Conservation (phyloP, 2,888 invertebrate species). For the Tipula confusa region DNA sequence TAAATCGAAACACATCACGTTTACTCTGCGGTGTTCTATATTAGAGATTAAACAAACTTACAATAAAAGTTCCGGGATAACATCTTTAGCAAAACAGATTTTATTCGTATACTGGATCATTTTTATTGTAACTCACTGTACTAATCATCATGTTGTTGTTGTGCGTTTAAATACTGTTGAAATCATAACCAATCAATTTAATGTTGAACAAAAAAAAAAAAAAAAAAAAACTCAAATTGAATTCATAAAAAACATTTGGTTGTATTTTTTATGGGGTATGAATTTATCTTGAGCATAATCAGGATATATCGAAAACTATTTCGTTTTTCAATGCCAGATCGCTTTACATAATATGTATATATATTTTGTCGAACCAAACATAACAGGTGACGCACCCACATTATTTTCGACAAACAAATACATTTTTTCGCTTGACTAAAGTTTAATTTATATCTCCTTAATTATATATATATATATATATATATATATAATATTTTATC, state of each 20-base stretch:
- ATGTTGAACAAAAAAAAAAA: not conserved
- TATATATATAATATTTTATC: not conserved
- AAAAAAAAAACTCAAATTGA: not conserved
- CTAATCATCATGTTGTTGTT: not conserved
- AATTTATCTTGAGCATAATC: constrained; percentile 3
- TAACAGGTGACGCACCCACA: constrained; percentile 13
- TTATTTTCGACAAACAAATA: not conserved
- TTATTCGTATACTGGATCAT: too few species aligned
- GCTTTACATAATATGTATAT: not conserved
- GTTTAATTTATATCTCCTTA: not conserved
- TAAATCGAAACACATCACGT: too few species aligned
- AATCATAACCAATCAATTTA: not conserved
- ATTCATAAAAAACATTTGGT: not conserved
- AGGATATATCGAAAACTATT: not conserved
- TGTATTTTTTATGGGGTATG: not conserved
- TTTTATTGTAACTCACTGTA: too few species aligned
- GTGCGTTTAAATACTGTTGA: not conserved
- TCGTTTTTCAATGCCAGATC: not conserved
- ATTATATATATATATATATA: not conserved
- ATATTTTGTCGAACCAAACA: not conserved
- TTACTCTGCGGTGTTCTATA: too few species aligned
- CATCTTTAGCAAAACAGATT: too few species aligned
- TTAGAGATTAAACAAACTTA: too few species aligned
- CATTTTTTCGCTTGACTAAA: not conserved
- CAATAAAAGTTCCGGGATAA: too few species aligned